Evolutionary conservation across 2,113 vertebrate species (phyloP), one percentile per base, ranked within the genome.

Genomic region (Callaeas wilsoni): DNA sequence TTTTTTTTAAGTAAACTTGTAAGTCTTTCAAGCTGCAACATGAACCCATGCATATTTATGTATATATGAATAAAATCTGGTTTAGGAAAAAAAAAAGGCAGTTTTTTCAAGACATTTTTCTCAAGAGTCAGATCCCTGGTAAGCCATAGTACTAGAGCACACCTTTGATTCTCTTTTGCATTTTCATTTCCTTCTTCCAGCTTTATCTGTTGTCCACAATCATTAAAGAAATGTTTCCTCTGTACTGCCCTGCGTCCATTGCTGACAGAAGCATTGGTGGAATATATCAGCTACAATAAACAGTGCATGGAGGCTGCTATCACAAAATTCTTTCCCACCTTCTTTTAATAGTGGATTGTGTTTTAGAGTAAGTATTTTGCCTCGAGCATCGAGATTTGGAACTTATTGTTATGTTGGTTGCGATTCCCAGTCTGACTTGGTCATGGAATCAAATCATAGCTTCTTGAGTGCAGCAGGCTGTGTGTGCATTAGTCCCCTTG

Each of bases 281-380:
- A 88, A 90, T 87, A 29, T 64, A 64, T 94, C 60, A 85, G 84
- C 93, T 90, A 67, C 87, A 80, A 73, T 90, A 94, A 96, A 95
- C n/a, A 85, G 87, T 95, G 83, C 90, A 96, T 26, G 26, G 93
- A 95, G 75, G 93, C 57, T 97, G 44, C 96, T 88, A 78, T 93
- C 89, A 85, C 87, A 82, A 94, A 91, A 86, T 90, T 95, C 67
- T 93, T 93, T 83, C 90, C 75, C 85, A 95, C 87, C 90, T 95
- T 87, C 93, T 96, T 96, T 96, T 94, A 94, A 95, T 97, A 96
- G 94, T 85, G 94, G 95, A 94, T 96, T 96, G 93, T 98, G 88
- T 95, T 97, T 97, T 97, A 98, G 94, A 97, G 95, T 94, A 97
- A 97, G 95, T 81, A 94, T 97, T 97, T 97, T 96, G 97, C 98